Conservation (phyloP, 2,888 invertebrate genomes). For the Tridacna crocea region DNA sequence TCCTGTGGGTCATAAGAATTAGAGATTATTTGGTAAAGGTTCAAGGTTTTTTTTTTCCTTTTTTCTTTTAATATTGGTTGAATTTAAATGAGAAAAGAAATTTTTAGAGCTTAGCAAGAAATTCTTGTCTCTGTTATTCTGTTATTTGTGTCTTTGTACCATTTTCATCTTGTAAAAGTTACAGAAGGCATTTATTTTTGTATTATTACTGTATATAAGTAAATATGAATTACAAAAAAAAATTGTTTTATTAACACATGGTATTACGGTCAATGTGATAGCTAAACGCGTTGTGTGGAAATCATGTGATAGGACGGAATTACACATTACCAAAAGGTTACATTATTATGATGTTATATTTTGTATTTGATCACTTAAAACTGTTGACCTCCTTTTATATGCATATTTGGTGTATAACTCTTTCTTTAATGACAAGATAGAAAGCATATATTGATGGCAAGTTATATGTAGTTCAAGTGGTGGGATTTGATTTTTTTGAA, state of each 20-base stretch:
- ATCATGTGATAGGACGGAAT: slow-evolving; percentile 5
- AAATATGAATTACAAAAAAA: slow-evolving; percentile 13
- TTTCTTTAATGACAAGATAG: too few relatives aligned
- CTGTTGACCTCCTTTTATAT: too few relatives aligned
- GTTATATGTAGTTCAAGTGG: too few relatives aligned
- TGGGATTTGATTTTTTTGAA: too few relatives aligned
- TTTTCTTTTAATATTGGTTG: too few relatives aligned
- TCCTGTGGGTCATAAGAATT: not conserved
- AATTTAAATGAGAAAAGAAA: not conserved
- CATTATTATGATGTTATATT: not conserved
- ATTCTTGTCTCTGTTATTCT: not conserved
- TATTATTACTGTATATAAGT: slow-evolving; percentile 18
- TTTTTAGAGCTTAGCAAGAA: too few relatives aligned
- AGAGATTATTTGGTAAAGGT: not conserved
- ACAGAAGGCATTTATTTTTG: slow-evolving; percentile 27
- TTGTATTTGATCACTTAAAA: too few relatives aligned
- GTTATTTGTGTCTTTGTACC: not conserved
- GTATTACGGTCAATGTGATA: slow-evolving; percentile 27
- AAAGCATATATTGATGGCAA: too few relatives aligned
- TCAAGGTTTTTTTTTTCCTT: too few relatives aligned
- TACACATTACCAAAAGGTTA: not conserved
- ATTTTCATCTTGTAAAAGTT: slow-evolving; percentile 14
- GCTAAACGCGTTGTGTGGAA: slow-evolving; percentile 12
- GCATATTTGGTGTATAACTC: too few relatives aligned
- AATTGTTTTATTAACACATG: slow-evolving; percentile 20